Conservation (phyloP, 1,140 invertebrate species). For the Brachionus sp. region DNA sequence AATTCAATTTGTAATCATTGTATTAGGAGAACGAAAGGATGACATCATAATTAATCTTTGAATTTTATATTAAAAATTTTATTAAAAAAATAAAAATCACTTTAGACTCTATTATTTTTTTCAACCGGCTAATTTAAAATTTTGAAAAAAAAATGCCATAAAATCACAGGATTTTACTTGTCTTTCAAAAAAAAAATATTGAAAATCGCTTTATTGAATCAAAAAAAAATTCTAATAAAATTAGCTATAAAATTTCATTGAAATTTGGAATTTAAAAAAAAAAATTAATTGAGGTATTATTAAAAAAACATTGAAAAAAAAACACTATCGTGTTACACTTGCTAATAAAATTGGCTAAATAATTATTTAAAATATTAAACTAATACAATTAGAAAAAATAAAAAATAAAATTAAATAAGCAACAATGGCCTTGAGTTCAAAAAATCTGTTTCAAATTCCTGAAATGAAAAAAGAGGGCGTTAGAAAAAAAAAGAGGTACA, state of each 20-base stretch:
- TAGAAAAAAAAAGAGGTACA: not conserved
- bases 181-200: conserved; percentile 26
- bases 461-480: not conserved
- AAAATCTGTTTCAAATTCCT: not conserved
- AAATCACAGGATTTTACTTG: not conserved
- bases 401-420: no score
- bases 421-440: not conserved
- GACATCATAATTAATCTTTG: not conserved
- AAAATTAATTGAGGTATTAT: conserved; percentile 31
- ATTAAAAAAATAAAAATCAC: not conserved
- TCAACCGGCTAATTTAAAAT: not conserved
- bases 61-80: not conserved
- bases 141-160: conserved; percentile 1
- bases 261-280: conserved; percentile 34
- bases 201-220: conserved; percentile 10
- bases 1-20: not conserved
- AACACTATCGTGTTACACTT: not conserved
- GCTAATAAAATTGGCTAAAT: not conserved
- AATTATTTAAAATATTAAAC: not conserved
- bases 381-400: not conserved
- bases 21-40: not conserved
- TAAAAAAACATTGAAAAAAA: not conserved
- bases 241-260: not conserved
- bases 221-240: conserved; percentile 13
- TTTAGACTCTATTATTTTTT: not conserved